These are phyloP conservation scores for Drosophila nigricruria DNA, from an alignment of 2,888 invertebrate species.

Conservation along the genomic window DNA sequence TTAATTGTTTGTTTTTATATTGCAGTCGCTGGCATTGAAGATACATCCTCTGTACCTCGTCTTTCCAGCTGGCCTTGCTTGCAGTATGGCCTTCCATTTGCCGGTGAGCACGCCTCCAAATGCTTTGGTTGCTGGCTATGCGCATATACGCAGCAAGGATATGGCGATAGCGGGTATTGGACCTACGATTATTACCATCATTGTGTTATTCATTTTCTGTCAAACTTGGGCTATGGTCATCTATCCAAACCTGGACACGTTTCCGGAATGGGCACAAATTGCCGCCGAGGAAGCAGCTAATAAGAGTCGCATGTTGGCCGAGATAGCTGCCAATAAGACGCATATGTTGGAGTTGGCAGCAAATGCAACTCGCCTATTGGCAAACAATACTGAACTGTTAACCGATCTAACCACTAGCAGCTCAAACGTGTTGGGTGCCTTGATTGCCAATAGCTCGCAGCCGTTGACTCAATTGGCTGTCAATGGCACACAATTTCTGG, in stretches of 20 bases:
- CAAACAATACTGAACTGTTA: conserved; percentile 41
- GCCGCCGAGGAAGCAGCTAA: conserved; percentile 38
- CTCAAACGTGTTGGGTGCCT: conserved; percentile 22
- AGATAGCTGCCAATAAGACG: conserved; percentile 30
- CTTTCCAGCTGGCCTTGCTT: conserved; percentile 94
- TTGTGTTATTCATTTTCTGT: conserved; percentile 90
- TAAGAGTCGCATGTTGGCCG: conserved; percentile 7
- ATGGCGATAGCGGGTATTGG: conserved; percentile 92
- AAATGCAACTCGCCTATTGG: conserved; percentile 29
- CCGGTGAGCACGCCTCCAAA: conserved; percentile 98
- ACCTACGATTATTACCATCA: conserved; percentile 91
- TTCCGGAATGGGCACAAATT: conserved; percentile 88
- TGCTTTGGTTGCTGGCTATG: conserved; percentile 95
- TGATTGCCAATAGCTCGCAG: conserved; percentile 31
- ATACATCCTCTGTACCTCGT: conserved; percentile 95
- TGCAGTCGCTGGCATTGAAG: conserved; percentile 89
- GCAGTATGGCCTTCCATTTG: conserved; percentile 96
- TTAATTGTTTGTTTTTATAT: neutral
- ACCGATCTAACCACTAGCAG: conserved; percentile 28
- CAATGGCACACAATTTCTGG: conserved; percentile 46
- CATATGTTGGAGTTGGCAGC: conserved; percentile 25
- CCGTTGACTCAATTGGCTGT: conserved; percentile 26
- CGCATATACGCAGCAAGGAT: conserved; percentile 91
- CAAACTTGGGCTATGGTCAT: conserved; percentile 91
- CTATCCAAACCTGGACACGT: conserved; percentile 87